phyloP scores from a whole-genome alignment of 2,797 vertebrate genomes.

The Carcharodon carcharias region DNA sequence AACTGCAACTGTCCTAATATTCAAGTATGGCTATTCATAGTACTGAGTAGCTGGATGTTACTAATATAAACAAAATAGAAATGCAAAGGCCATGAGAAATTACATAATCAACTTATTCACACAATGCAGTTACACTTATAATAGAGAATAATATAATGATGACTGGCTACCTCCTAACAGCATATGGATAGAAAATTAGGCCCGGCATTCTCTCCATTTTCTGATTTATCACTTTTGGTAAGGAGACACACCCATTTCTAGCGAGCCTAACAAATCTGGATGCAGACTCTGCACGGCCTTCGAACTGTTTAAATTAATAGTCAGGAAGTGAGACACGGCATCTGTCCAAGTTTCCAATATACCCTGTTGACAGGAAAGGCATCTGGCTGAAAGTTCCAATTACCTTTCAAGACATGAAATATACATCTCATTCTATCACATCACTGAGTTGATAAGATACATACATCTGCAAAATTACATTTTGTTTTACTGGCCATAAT shows the following conservation, averaged over 20 bases:
- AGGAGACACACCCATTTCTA: background rate
- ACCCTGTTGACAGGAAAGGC: background rate
- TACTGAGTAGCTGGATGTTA: background rate
- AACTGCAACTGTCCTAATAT: background rate
- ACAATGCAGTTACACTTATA: background rate
- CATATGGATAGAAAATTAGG: background rate
- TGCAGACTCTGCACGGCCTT: background rate
- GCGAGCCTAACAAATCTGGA: background rate
- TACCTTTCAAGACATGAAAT: background rate
- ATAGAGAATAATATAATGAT: background rate
- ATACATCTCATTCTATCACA: background rate
- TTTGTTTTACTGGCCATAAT: background rate
- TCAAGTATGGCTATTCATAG: background rate
- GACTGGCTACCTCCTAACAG: background rate
- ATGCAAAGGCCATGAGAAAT: background rate
- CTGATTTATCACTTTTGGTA: background rate
- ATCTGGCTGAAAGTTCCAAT: background rate
- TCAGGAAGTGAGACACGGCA: background rate
- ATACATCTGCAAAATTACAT: background rate
- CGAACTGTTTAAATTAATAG: background rate
- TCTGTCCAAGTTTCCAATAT: background rate
- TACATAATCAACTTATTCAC: background rate
- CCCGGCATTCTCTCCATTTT: background rate
- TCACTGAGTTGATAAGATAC: background rate
- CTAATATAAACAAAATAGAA: background rate